phyloP scores from a whole-genome alignment of 2,888 invertebrate genomes.

The Clunio marinus region DNA sequence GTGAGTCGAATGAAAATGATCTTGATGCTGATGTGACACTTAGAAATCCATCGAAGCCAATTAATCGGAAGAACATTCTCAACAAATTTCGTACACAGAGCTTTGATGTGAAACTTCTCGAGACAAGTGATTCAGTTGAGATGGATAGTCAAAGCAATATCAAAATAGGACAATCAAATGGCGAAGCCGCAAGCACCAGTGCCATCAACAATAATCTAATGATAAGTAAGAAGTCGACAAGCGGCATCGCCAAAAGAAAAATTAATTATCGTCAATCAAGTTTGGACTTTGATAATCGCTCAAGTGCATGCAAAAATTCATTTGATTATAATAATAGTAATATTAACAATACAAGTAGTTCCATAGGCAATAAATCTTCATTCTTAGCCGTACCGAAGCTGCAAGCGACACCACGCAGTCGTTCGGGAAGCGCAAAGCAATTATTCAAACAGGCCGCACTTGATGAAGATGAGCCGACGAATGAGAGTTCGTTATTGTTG shows the following conservation, averaged over 20 bases:
- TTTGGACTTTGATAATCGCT: constrained; percentile 40
- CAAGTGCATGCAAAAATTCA: constrained; percentile 38
- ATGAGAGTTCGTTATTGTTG: constrained; percentile 54
- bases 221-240: constrained; percentile 38
- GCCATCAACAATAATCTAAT: constrained; percentile 34
- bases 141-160: constrained; percentile 34
- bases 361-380: constrained; percentile 40
- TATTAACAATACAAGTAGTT: constrained; percentile 37
- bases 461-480: constrained; percentile 54
- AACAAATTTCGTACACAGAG: constrained; percentile 37
- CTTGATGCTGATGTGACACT: not conserved
- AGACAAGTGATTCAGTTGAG: constrained; percentile 21
- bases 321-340: constrained; percentile 35
- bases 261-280: constrained; percentile 44
- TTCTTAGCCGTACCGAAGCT: constrained; percentile 43
- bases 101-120: constrained; percentile 33
- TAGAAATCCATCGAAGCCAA: not conserved
- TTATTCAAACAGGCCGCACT: constrained; percentile 57
- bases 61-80: constrained; percentile 30
- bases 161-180: constrained; percentile 38
- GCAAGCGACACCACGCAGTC: constrained; percentile 48
- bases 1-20: constrained; percentile 36
- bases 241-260: constrained; percentile 27
- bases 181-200: constrained; percentile 23
- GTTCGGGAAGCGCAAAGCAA: constrained; percentile 56